These are phyloP conservation scores for Marasmarcha lunaedactyla DNA, from an alignment of 2,888 invertebrate genomes.

Conservation along the genomic window DNA sequence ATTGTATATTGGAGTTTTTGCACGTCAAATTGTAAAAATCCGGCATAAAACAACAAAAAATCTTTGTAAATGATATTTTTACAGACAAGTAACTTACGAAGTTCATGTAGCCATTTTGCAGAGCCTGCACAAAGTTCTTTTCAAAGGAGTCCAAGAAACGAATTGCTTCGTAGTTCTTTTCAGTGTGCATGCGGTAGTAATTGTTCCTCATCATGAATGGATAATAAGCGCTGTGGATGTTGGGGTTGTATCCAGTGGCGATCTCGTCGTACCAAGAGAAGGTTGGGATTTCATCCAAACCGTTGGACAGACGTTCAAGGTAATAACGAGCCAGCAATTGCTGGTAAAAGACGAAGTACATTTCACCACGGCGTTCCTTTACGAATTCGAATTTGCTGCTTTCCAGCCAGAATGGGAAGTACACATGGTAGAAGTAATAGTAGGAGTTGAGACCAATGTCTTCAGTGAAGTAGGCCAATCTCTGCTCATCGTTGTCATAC, in stretches of 20 bases:
- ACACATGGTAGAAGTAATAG: constrained; percentile 74
- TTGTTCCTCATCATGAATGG: constrained; percentile 71
- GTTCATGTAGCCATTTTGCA: constrained; percentile 68
- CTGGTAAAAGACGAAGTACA: constrained; percentile 75
- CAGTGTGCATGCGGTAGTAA: constrained; percentile 68
- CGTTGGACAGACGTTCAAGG: constrained; percentile 75
- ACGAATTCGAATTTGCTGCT: constrained; percentile 51
- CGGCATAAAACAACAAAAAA: no score
- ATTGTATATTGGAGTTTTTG: no score
- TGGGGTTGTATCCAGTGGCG: constrained; percentile 37
- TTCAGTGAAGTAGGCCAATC: constrained; percentile 76
- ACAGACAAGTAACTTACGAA: constrained; percentile 49
- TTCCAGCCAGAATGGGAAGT: constrained; percentile 74
- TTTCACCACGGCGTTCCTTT: constrained; percentile 73
- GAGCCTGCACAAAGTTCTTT: constrained; percentile 57
- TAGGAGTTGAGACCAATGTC: constrained; percentile 76
- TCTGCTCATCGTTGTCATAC: constrained; percentile 68
- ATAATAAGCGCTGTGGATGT: constrained; percentile 24
- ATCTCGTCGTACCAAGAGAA: constrained; percentile 75
- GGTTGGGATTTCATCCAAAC: constrained; percentile 70
- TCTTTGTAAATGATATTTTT: no score
- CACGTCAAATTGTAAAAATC: no score
- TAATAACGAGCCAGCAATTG: constrained; percentile 78
- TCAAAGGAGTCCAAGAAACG: constrained; percentile 73
- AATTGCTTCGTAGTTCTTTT: constrained; percentile 53